Evolutionary conservation across 1,140 invertebrate species (phyloP).

Genomic region (Eupristina koningsbergeri): DNA sequence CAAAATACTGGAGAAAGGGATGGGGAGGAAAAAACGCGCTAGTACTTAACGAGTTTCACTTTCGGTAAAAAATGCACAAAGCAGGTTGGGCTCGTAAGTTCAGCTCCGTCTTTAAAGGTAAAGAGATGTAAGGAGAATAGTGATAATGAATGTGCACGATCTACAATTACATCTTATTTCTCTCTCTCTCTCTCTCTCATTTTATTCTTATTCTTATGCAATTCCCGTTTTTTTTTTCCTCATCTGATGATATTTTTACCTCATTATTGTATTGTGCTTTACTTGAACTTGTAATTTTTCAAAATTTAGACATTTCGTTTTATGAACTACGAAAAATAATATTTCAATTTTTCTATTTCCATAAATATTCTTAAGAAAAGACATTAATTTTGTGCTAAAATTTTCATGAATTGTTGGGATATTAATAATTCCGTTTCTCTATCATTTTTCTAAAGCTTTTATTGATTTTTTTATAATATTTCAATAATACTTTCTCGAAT

Average conservation of each 20-base stretch:
- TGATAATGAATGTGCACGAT: slow-evolving; percentile 51
- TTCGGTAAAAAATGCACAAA: slow-evolving; percentile 50
- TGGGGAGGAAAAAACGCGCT: background rate
- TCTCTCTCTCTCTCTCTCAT: background rate
- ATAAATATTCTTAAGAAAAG: background rate
- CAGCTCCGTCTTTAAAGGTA: background rate
- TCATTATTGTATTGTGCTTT: background rate
- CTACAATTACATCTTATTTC: slow-evolving; percentile 41
- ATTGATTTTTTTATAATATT: no score
- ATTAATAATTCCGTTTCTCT: background rate
- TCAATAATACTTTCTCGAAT: no score
- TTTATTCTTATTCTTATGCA: slow-evolving; percentile 2
- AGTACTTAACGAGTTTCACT: slow-evolving; percentile 52
- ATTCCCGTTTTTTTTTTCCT: slow-evolving; percentile 5
- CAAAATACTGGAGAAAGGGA: background rate
- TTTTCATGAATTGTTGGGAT: background rate
- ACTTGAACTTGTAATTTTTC: background rate
- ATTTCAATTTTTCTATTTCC: background rate
- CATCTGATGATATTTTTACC: slow-evolving; percentile 5
- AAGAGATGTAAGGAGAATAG: slow-evolving; percentile 44
- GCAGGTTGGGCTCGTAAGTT: slow-evolving; percentile 20
- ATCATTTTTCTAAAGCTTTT: no score
- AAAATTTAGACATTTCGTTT: background rate
- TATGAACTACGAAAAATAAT: background rate
- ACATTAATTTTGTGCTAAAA: background rate